Evolutionary conservation across 2,888 invertebrate genomes (phyloP), one percentile per base, ranked within the genome.

Genomic region (Leptothorax acervorum): DNA sequence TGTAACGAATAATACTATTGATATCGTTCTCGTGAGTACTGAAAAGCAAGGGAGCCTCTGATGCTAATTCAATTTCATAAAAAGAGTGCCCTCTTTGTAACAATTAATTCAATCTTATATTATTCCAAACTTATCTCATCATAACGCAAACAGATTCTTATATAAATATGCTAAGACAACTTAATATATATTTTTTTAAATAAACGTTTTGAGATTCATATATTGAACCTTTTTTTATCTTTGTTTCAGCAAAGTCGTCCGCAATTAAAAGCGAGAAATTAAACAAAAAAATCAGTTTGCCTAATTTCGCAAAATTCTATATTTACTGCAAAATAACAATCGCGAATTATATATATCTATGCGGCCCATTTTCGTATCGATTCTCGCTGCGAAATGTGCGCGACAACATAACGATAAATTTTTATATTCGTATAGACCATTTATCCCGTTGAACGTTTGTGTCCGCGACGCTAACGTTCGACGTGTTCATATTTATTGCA

Each of bases 371-470:
- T 57, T 11, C 31, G 23, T 57, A 35, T 78, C n/a, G 42, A 53
- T 78, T 78, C 53, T 3, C 53, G 39, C 48, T 48, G 39, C 74
- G 18, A 70, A 23, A 71, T 57, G 11, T 51, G 18, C 42, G 31
- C 28, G 60, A 51, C 39, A 65, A 28, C 51, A 8, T 42, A 76
- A 39, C 53, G 42, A 81, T 81, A 60, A 71, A 81, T 81, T 81
- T 73, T 81, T 81, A 79, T 48, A 60, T 48, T 60, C 48, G 18
- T n/a, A 9, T 18, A 39, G 23, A 2, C 23, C 74, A 48, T 73
- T 79, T 60, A 48, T 51, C 15, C 39, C 31, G 48, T 65, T 42
- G 42, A 68, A 3, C 48, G 9, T 35, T 9, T 3, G 71, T 66
- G 28, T n/a, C 12, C 31, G 31, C 35, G 28, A 51, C 23, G 9